These are phyloP conservation scores for Acleris emargana DNA, from an alignment of 2,888 invertebrate species.

Conservation along the genomic window DNA sequence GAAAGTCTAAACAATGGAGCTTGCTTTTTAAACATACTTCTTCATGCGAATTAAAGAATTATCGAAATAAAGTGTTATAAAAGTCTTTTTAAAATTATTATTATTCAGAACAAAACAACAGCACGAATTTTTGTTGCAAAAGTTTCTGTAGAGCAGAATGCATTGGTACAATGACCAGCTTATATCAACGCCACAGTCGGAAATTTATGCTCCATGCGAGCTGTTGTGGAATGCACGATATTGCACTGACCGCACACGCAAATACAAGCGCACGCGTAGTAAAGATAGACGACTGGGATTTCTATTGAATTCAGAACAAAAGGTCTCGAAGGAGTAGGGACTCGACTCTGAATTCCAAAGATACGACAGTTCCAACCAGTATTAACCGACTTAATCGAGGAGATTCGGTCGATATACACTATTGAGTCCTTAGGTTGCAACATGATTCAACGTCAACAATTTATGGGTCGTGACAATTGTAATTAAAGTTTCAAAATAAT, in stretches of 20 bases:
- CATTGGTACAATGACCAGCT: slow-evolving; percentile 23
- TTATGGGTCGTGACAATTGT: too few relatives aligned
- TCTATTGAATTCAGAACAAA: slow-evolving; percentile 31
- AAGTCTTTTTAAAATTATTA: not conserved
- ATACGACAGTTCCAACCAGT: slow-evolving; percentile 9
- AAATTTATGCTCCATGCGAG: slow-evolving; percentile 54
- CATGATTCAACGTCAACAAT: too few relatives aligned
- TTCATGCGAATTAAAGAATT: not conserved
- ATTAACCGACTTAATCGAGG: slow-evolving; percentile 8
- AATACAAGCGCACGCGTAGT: slow-evolving; percentile 37
- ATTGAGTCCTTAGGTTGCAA: not conserved
- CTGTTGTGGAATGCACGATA: slow-evolving; percentile 50
- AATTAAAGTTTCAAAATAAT: too few relatives aligned
- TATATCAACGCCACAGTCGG: slow-evolving; percentile 45
- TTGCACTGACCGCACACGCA: slow-evolving; percentile 41
- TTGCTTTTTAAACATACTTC: not conserved
- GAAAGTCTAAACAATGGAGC: slow-evolving; percentile 8
- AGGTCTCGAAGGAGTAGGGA: slow-evolving; percentile 13
- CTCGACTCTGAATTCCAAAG: slow-evolving; percentile 2
- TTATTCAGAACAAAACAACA: not conserved
- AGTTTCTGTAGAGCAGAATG: not conserved
- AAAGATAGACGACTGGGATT: slow-evolving; percentile 28
- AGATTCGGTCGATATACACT: slow-evolving; percentile 7
- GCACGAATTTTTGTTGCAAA: not conserved
- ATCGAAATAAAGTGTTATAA: not conserved